phyloP scores from a whole-genome alignment of 2,113 vertebrate genomes.

The Nibea albiflora region DNA sequence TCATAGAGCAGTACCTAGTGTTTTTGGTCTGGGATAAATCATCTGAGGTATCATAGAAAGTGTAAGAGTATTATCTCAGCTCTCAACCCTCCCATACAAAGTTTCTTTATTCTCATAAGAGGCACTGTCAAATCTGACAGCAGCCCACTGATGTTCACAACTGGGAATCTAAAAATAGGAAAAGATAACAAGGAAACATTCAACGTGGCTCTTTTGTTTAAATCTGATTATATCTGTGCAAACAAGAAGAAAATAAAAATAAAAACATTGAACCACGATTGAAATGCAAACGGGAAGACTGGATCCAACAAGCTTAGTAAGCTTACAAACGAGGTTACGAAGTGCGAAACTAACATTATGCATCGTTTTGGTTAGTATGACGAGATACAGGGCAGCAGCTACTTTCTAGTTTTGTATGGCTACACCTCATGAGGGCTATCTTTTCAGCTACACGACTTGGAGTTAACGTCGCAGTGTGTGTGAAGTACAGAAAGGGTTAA shows the following conservation, averaged over 20 bases:
- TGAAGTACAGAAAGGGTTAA: conserved; percentile 76
- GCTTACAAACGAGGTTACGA: not conserved
- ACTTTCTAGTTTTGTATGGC: not conserved
- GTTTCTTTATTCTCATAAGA: not conserved
- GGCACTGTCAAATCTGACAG: conserved; percentile 15
- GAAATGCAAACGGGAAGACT: not conserved
- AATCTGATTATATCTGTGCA: not conserved
- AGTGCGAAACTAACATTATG: not conserved
- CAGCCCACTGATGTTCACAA: not conserved
- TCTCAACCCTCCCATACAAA: not conserved
- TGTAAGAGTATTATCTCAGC: not conserved
- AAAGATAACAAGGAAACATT: not conserved
- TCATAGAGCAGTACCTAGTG: conserved; percentile 51
- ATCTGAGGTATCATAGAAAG: conserved; percentile 14
- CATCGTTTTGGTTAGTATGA: not conserved
- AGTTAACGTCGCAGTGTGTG: not conserved
- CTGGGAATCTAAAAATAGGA: not conserved
- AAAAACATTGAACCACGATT: not conserved
- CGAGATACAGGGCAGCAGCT: not conserved
- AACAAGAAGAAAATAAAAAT: too few relatives aligned
- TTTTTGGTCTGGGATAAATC: conserved; percentile 44
- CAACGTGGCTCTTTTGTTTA: not conserved
- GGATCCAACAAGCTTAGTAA: not conserved
- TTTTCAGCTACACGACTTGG: not conserved
- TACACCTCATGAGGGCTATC: not conserved